Conservation (phyloP, 2,113 vertebrate species). For the Cavia aperea region DNA sequence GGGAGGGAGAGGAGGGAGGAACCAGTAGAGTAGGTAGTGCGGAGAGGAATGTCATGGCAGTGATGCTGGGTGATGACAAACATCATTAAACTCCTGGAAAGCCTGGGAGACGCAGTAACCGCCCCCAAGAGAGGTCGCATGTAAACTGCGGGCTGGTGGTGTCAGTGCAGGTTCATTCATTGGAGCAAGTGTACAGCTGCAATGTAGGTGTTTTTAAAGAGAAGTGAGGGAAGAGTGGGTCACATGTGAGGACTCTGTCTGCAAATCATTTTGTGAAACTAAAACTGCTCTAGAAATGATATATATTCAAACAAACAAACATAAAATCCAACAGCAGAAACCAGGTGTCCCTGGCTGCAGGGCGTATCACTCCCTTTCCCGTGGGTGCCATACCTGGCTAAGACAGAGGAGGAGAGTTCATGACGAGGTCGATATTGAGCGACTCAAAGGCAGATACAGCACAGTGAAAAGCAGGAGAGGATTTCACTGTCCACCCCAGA, state of each 20-base stretch:
- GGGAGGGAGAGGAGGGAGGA: not conserved
- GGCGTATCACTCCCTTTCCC: not conserved
- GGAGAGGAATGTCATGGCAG: too few species aligned
- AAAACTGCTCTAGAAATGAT: not conserved
- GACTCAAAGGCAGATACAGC: not conserved
- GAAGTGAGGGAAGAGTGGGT: not conserved
- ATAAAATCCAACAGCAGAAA: not conserved
- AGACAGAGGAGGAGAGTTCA: too few species aligned
- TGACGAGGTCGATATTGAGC: not conserved
- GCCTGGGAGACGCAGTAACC: rapidly evolving
- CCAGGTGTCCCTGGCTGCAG: not conserved
- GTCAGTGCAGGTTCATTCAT: rapidly evolving
- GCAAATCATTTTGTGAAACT: not conserved
- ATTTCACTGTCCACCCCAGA: too few species aligned
- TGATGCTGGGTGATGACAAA: rapidly evolving
- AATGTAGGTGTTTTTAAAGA: not conserved
- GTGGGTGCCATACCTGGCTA: too few species aligned
- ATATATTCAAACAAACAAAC: not conserved
- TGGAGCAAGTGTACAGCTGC: too few species aligned
- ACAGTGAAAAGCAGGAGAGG: not conserved
- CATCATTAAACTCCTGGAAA: not conserved
- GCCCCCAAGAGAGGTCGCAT: not conserved
- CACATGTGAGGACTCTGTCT: not conserved
- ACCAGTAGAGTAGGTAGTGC: too few species aligned
- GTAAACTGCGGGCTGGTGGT: too few species aligned